A percentile compares a stretch with the other conserved stretches of the same genome.
Evolutionary conservation across 2,113 vertebrate genomes (phyloP).

Genomic region (Cinclus mexicanus): DNA sequence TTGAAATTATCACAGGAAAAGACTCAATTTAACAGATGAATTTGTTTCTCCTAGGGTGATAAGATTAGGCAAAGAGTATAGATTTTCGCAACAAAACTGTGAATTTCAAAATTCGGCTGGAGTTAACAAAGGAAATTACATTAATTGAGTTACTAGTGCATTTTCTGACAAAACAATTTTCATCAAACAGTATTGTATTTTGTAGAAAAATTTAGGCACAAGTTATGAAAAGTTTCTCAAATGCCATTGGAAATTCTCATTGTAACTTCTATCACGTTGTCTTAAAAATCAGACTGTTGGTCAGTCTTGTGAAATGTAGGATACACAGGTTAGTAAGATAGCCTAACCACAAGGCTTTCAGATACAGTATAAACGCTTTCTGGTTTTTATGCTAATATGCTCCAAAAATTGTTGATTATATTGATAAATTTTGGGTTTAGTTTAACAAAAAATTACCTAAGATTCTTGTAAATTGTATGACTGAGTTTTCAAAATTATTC

Average conservation of each 20-base stretch:
- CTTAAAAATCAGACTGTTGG: background rate
- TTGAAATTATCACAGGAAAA: background rate
- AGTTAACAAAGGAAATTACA: background rate
- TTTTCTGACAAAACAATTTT: background rate
- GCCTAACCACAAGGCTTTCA: background rate
- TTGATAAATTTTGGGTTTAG: background rate
- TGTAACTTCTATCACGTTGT: accelerated
- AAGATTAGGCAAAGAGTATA: background rate
- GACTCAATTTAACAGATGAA: background rate
- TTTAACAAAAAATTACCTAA: background rate
- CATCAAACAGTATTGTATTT: background rate
- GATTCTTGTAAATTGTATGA: background rate
- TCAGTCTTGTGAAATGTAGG: background rate
- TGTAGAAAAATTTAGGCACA: background rate
- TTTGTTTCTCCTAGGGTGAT: background rate
- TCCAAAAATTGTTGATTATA: background rate
- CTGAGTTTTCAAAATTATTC: background rate
- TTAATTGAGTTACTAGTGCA: background rate
- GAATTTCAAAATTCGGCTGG: background rate
- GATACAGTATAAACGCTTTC: background rate
- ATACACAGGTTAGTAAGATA: background rate
- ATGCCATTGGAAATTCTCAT: background rate
- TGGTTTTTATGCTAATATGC: background rate
- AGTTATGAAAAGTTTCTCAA: background rate
- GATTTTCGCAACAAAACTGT: background rate